Evolutionary conservation across 2,797 vertebrate species (phyloP).

Genomic region (Emydoidea blandingii): DNA sequence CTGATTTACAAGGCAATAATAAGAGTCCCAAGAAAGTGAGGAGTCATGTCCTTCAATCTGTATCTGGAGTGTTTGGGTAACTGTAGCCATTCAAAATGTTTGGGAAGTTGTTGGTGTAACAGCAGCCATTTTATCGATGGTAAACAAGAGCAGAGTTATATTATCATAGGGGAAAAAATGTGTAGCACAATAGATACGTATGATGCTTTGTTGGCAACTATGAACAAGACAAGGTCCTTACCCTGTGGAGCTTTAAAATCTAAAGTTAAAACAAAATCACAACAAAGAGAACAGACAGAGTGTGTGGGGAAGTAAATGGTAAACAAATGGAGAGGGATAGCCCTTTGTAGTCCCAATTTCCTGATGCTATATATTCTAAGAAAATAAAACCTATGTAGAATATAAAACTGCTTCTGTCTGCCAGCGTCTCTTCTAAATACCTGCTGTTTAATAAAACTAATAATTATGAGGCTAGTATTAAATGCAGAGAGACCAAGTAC

Average conservation of each 20-base stretch:
- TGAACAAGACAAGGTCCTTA: slow-evolving; percentile 20
- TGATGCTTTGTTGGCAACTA: slow-evolving; percentile 13
- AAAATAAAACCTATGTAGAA: not conserved
- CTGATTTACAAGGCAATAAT: fast-evolving
- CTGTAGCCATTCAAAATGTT: not conserved
- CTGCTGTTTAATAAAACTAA: not conserved
- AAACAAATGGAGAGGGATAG: not conserved
- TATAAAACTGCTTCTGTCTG: not conserved
- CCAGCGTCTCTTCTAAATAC: not conserved
- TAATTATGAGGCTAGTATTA: not conserved
- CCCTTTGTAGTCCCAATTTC: not conserved
- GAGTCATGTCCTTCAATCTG: not conserved
- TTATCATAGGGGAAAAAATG: not conserved
- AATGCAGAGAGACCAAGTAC: not conserved
- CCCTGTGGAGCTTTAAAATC: slow-evolving; percentile 2
- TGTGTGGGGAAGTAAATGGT: not conserved
- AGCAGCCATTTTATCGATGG: not conserved
- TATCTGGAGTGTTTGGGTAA: not conserved
- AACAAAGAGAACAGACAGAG: not conserved
- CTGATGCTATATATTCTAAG: not conserved
- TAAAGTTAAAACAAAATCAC: slow-evolving; percentile 11
- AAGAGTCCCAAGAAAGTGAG: not conserved
- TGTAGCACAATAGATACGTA: not conserved
- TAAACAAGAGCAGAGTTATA: not conserved
- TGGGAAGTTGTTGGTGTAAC: not conserved